Conservation (phyloP, 2,113 vertebrate genomes). For the Misgurnus anguillicaudatus region DNA sequence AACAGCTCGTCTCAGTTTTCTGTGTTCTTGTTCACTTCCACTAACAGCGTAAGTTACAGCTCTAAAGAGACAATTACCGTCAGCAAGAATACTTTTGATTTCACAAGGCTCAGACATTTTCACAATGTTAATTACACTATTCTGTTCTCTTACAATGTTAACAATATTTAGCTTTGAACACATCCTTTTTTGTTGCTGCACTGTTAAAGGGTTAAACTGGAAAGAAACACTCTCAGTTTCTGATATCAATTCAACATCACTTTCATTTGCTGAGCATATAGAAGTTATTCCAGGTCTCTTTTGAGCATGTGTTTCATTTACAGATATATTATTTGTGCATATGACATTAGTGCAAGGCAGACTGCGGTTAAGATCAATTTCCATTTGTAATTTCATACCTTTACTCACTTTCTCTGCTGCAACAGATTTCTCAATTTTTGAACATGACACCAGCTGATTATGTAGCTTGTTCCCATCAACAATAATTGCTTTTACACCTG, state of each 20-base stretch:
- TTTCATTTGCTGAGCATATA: no score
- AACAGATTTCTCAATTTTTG: no score
- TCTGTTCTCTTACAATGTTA: not conserved
- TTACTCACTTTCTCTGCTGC: no score
- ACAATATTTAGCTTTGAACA: not conserved
- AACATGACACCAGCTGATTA: no score
- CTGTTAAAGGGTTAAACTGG: slow-evolving; percentile 4
- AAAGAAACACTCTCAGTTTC: not conserved
- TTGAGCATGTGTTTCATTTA: no score
- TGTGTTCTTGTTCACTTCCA: not conserved
- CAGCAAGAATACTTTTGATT: not conserved
- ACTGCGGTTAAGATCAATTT: no score
- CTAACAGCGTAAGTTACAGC: not conserved
- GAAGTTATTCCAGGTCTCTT: no score
- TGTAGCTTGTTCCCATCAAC: no score
- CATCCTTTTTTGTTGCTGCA: not conserved
- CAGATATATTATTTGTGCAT: no score
- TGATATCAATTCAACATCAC: not conserved
- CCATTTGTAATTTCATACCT: no score
- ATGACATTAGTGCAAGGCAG: no score
- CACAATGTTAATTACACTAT: not conserved
- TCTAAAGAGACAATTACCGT: not conserved
- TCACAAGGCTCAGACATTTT: slow-evolving; percentile 9
- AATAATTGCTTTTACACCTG: not conserved
- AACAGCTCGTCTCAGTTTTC: not conserved